A percentile compares a stretch with the other conserved stretches of the same genome.
These are phyloP conservation scores for Incurvaria masculella DNA, from an alignment of 2,888 invertebrate genomes.

Conservation along the genomic window DNA sequence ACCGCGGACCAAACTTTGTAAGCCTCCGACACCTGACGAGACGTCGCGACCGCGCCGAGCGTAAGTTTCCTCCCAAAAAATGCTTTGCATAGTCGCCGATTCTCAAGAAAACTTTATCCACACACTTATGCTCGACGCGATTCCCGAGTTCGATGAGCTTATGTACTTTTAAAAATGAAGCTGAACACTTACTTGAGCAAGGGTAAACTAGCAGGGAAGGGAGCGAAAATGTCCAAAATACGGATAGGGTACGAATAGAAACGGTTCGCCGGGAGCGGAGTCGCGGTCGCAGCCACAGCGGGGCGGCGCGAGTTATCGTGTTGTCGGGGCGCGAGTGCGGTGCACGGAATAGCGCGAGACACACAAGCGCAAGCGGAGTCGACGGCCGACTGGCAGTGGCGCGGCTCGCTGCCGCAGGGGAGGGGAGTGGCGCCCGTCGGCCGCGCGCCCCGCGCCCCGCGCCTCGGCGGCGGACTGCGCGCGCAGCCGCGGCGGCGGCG, in stretches of 20 bases:
- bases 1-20: slow-evolving; percentile 23
- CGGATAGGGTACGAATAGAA: slow-evolving; percentile 31
- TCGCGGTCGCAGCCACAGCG: slow-evolving; percentile 61
- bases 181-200: slow-evolving; percentile 55
- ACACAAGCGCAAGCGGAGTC: slow-evolving; percentile 57
- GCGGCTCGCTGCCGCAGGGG: slow-evolving; percentile 27
- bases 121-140: slow-evolving; percentile 36
- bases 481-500: slow-evolving; percentile 25
- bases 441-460: background rate
- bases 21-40: slow-evolving; percentile 11
- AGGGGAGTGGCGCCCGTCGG: slow-evolving; percentile 23
- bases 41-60: slow-evolving; percentile 7
- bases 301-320: slow-evolving; percentile 54
- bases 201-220: slow-evolving; percentile 54
- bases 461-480: slow-evolving; percentile 16
- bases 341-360: slow-evolving; percentile 56
- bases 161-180: slow-evolving; percentile 42
- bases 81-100: background rate
- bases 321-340: slow-evolving; percentile 51
- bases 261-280: slow-evolving; percentile 34
- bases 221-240: slow-evolving; percentile 46
- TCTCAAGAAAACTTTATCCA: slow-evolving; percentile 45
- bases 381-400: slow-evolving; percentile 58
- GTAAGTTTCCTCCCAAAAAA: background rate
- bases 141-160: slow-evolving; percentile 48